These are phyloP conservation scores for Pseudoips prasinana DNA, from an alignment of 2,888 invertebrate genomes.

Conservation along the genomic window DNA sequence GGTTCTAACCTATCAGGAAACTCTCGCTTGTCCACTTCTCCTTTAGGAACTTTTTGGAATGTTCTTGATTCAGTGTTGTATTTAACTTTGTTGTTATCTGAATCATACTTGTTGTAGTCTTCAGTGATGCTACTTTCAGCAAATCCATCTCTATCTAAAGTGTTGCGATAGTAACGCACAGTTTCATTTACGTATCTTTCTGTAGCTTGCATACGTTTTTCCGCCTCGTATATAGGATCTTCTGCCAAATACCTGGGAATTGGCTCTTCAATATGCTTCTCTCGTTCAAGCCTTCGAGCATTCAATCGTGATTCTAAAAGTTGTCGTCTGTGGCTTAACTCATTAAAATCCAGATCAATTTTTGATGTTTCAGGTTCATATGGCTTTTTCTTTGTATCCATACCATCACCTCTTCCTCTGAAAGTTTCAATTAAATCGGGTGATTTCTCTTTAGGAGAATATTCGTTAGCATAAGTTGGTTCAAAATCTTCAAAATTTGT, in stretches of 20 bases:
- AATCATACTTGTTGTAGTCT: conserved; percentile 74
- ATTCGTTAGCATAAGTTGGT: conserved; percentile 73
- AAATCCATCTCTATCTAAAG: conserved; percentile 80
- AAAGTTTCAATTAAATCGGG: conserved; percentile 62
- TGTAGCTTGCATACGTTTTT: conserved; percentile 75
- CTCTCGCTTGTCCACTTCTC: conserved; percentile 63
- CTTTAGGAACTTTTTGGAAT: conserved; percentile 59
- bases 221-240: conserved; percentile 70
- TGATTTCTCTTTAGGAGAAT: conserved; percentile 50
- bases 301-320: conserved; percentile 89
- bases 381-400: conserved; percentile 83
- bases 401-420: conserved; percentile 85
- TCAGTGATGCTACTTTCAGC: conserved; percentile 78
- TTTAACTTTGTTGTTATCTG: conserved; percentile 67
- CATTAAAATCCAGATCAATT: conserved; percentile 74
- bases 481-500: conserved; percentile 77
- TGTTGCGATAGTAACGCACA: conserved; percentile 79
- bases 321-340: conserved; percentile 87
- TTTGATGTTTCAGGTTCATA: conserved; percentile 63
- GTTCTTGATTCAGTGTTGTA: conserved; percentile 68
- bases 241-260: conserved; percentile 73
- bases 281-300: conserved; percentile 77
- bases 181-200: conserved; percentile 82
- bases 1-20: conserved; percentile 60
- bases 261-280: conserved; percentile 60